Conservation (phyloP, 2,888 invertebrate genomes). For the Ariolimax columbianus region DNA sequence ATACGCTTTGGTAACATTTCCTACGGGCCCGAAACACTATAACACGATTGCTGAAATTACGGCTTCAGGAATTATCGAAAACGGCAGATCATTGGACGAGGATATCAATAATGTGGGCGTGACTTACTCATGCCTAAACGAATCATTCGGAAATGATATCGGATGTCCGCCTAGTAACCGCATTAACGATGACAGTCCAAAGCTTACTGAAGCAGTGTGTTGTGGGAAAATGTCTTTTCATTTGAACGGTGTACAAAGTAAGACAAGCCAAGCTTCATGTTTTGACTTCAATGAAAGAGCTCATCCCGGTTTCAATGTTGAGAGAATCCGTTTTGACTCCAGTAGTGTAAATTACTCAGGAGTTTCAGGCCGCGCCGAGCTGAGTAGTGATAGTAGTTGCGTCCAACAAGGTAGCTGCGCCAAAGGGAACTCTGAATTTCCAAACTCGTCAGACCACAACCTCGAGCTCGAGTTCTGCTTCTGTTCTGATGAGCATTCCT, state of each 20-base stretch:
- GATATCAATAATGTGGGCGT: background rate
- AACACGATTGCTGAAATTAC: slow-evolving; percentile 40
- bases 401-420: background rate
- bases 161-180: background rate
- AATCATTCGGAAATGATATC: background rate
- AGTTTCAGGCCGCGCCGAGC: background rate
- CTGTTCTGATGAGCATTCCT: slow-evolving; percentile 48
- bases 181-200: background rate
- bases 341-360: background rate
- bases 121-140: slow-evolving; percentile 16
- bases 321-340: background rate
- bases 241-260: background rate
- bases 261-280: background rate
- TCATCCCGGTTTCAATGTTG: background rate
- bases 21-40: slow-evolving; percentile 41
- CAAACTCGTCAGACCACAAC: background rate
- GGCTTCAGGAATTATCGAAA: background rate
- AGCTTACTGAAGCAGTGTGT: background rate
- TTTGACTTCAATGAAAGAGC: background rate
- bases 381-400: background rate
- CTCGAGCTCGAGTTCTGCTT: slow-evolving; percentile 45
- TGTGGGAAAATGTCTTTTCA: background rate
- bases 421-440: background rate
- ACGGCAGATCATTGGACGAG: background rate
- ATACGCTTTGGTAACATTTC: slow-evolving; percentile 47